Evolutionary conservation across 2,113 vertebrate species (phyloP), one percentile per base, ranked within the genome.

Genomic region (Myotis yumanensis): DNA sequence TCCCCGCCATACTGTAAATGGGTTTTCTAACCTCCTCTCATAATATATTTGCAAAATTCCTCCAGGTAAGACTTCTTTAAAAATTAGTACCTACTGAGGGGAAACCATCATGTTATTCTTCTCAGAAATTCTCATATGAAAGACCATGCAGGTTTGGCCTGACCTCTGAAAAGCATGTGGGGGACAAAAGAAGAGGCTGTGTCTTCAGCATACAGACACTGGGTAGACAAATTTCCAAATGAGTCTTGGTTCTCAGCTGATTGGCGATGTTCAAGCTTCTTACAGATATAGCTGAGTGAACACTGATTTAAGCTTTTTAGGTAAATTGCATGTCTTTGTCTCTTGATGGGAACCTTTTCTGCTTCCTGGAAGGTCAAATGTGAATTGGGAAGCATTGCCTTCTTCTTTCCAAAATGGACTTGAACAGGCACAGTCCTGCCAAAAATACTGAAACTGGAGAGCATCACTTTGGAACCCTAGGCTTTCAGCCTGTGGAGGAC

Each of bases 51-150:
- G 99, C 94, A 99, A 94, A 46, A 99, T 97, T 0, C 99, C 99
- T 88, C 99, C 99, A 0, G 98, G 96, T 73, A 99, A 92, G 90
- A 99, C 95, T 0, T 98, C 98, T 18, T 99, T 98, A 96, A 99
- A 99, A 96, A 99, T 99, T 0, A 99, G 99, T 1, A 99, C 99
- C 99, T 99, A 99, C 68, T 99, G 99, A 48, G 99, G 98, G 11
- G 99, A 99, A 0, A 99, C 99, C 99, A 99, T 99, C 98, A 99
- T 99, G 97, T 99, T 99, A 98, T 99, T 99, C 93, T 99, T 37
- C 37, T 37, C 99, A 0, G 99, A 99, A 92, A 99, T 99, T 95
- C 99, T 99, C 96, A 99, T 99, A 99, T 99, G 97, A 99, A 98
- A 0, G 99, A 97, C 99, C 99, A 99, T 23, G 99, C 99, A 0